Evolutionary conservation across 2,888 invertebrate genomes (phyloP).

Genomic region (Pantelozetes paolii): DNA sequence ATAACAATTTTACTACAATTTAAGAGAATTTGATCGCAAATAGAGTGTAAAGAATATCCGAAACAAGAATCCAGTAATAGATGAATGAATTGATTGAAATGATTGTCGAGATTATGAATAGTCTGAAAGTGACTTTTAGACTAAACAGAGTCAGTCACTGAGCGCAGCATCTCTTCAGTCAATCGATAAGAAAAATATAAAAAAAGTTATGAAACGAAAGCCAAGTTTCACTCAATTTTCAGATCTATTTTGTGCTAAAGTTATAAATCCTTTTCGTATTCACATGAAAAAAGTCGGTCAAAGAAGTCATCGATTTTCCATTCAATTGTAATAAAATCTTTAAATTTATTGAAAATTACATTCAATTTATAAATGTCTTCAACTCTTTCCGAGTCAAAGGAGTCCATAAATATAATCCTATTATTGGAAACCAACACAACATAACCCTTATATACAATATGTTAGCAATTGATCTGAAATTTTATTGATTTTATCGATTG

Average conservation of each 20-base stretch:
- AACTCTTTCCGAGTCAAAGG: background rate
- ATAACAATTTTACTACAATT: too few species aligned
- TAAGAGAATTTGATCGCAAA: background rate
- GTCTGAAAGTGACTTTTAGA: constrained; percentile 21
- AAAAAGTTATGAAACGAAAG: constrained; percentile 33
- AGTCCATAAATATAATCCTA: constrained; percentile 1
- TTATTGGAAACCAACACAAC: background rate
- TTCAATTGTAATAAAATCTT: background rate
- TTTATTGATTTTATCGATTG: background rate
- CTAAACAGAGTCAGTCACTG: background rate
- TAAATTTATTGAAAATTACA: background rate
- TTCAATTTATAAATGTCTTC: constrained; percentile 5
- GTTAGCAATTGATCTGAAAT: too few species aligned
- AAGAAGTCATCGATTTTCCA: background rate
- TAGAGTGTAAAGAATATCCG: constrained; percentile 10
- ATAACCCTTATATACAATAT: too few species aligned
- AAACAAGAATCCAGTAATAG: background rate
- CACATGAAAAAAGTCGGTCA: background rate
- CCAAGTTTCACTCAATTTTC: background rate
- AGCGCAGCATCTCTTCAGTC: constrained; percentile 34
- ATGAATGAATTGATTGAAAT: background rate
- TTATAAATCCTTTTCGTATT: background rate
- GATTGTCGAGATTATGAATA: background rate
- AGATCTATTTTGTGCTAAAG: background rate
- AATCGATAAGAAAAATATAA: constrained; percentile 35